Conservation (phyloP, 2,797 vertebrate species). For the Megalops cyprinoides region DNA sequence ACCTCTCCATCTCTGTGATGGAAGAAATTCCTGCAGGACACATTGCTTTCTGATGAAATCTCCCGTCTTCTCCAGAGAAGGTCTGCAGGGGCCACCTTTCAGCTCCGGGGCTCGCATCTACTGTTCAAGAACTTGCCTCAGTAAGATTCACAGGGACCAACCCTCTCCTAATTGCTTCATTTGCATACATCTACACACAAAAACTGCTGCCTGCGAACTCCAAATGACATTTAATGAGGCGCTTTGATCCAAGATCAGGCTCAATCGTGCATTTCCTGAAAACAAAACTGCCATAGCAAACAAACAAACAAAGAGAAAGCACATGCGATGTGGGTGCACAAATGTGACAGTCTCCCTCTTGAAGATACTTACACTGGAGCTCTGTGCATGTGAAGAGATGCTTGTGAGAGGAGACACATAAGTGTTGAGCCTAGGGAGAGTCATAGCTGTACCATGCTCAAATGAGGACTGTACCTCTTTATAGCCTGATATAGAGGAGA, state of each 20-base stretch:
- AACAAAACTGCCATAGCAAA: conserved; percentile 8
- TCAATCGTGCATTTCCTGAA: neutral
- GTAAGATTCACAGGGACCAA: conserved; percentile 32
- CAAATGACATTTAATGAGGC: neutral
- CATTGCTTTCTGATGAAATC: conserved; percentile 43
- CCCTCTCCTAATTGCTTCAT: conserved; percentile 41
- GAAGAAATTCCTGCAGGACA: conserved; percentile 30
- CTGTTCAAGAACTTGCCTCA: conserved; percentile 18
- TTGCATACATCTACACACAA: conserved; percentile 16
- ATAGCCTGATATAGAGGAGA: no score
- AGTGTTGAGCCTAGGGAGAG: no score
- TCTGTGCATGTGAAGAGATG: no score
- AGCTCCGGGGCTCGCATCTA: neutral
- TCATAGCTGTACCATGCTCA: no score
- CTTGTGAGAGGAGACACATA: no score
- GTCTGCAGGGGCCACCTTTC: conserved; percentile 31
- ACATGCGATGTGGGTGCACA: neutral
- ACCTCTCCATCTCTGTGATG: conserved; percentile 28
- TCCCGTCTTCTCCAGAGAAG: conserved; percentile 33
- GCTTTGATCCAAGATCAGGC: neutral
- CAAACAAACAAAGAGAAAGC: neutral
- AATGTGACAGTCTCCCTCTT: neutral
- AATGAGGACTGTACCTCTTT: no score
- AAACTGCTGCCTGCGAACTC: neutral
- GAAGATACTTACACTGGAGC: no score